A percentile compares a stretch with the other conserved stretches of the same genome.
phyloP scores from a whole-genome alignment of 1,140 invertebrate species.

The Magallana gigas region DNA sequence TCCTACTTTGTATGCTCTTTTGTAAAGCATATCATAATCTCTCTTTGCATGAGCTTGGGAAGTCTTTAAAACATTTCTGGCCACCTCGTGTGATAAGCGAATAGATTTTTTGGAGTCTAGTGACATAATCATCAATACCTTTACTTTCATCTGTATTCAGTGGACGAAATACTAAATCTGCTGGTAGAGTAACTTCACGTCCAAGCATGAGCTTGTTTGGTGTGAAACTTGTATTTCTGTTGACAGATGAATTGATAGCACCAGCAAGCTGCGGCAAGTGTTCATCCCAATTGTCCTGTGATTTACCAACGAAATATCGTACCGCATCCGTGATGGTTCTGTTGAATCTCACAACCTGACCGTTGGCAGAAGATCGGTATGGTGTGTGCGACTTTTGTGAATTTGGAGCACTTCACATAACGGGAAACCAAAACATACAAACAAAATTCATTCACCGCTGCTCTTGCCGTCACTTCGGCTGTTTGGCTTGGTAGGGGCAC shows the following conservation, averaged over 20 bases:
- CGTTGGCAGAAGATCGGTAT: conserved; percentile 52
- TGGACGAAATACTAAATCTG: conserved; percentile 4
- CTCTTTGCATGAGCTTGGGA: not conserved
- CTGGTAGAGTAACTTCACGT: conserved; percentile 6
- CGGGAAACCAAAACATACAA: conserved; percentile 48
- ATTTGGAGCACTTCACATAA: conserved; percentile 47
- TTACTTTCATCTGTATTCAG: not conserved
- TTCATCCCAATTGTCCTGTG: not conserved
- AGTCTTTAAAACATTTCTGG: not conserved
- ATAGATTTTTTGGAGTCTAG: not conserved
- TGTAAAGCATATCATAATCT: conserved; percentile 41
- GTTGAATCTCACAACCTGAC: conserved; percentile 50
- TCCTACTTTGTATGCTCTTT: conserved; percentile 39
- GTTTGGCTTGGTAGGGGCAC: conserved; percentile 41
- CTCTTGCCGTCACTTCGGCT: conserved; percentile 25
- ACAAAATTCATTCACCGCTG: conserved; percentile 35
- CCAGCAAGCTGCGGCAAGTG: not conserved
- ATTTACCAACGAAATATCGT: conserved; percentile 37
- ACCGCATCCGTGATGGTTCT: conserved; percentile 45
- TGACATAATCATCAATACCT: not conserved
- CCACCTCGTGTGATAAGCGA: conserved; percentile 3
- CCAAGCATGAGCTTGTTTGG: conserved; percentile 31
- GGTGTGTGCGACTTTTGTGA: conserved; percentile 43
- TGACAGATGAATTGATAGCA: not conserved
- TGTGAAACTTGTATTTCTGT: conserved; percentile 30